A percentile compares a stretch with the other conserved stretches of the same genome.
Conservation (phyloP, 2,797 vertebrate species). For the Prionace glauca region DNA sequence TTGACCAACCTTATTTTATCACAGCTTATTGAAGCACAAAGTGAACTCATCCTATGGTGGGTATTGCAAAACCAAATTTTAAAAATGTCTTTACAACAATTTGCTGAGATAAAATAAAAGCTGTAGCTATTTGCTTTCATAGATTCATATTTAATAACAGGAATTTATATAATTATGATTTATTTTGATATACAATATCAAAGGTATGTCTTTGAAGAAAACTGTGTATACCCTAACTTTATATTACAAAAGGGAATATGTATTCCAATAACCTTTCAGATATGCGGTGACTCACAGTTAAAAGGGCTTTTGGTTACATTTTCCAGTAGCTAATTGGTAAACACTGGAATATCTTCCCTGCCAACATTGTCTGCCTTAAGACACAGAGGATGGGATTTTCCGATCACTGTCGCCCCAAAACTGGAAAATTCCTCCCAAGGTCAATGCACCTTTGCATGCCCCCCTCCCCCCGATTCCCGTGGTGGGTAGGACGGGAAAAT, state of each 20-base stretch:
- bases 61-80: background rate
- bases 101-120: constrained; percentile 19
- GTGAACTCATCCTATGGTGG: background rate
- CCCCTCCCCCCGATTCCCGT: too few species aligned
- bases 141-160: background rate
- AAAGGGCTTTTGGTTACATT: background rate
- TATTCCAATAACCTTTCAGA: background rate
- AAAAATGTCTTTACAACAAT: background rate
- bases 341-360: background rate
- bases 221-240: background rate
- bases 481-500: too few species aligned
- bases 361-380: background rate
- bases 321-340: background rate
- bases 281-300: background rate
- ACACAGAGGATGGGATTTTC: background rate
- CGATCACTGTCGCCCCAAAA: too few species aligned
- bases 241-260: background rate
- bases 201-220: background rate
- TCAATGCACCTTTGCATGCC: too few species aligned
- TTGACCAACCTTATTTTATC: background rate
- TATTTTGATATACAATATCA: background rate
- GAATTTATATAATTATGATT: background rate
- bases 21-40: background rate
- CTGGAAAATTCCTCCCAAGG: too few species aligned
- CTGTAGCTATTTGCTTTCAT: background rate